Conservation (phyloP, 2,113 vertebrate genomes). For the Perognathus longimembris region DNA sequence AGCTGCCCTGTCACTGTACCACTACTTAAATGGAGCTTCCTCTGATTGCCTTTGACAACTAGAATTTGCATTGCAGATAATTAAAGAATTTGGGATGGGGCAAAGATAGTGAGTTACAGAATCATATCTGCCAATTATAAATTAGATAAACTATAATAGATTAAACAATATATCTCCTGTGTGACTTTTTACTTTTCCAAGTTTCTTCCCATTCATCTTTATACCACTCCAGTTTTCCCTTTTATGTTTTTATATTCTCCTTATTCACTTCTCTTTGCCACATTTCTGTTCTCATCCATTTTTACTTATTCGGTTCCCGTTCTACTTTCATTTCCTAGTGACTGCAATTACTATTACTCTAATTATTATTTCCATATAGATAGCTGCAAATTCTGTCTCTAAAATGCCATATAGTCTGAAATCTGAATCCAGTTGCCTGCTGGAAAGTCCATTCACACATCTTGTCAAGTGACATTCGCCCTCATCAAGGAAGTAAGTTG, state of each 20-base stretch:
- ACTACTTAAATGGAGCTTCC: neutral
- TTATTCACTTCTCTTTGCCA: neutral
- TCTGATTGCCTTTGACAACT: neutral
- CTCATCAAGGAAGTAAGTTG: neutral
- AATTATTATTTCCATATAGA: neutral
- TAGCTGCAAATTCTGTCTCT: neutral
- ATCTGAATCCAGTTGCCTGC: neutral
- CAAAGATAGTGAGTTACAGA: neutral
- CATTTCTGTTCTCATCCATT: neutral
- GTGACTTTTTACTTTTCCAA: neutral
- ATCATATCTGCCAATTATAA: neutral
- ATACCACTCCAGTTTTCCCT: neutral
- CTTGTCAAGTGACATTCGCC: neutral
- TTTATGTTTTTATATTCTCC: slow-evolving; percentile 7
- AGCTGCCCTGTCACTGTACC: neutral
- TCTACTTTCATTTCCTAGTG: neutral
- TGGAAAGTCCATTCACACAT: neutral
- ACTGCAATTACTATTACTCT: neutral
- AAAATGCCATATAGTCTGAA: neutral
- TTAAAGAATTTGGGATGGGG: neutral
- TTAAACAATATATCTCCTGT: neutral
- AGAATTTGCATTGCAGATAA: neutral
- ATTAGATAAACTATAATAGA: neutral
- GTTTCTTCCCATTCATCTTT: neutral
- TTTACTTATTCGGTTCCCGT: neutral